Percentiles rank a stretch among this genome's conserved stretches.
phyloP scores from a whole-genome alignment of 2,797 vertebrate genomes.

The Microhierax caerulescens region DNA sequence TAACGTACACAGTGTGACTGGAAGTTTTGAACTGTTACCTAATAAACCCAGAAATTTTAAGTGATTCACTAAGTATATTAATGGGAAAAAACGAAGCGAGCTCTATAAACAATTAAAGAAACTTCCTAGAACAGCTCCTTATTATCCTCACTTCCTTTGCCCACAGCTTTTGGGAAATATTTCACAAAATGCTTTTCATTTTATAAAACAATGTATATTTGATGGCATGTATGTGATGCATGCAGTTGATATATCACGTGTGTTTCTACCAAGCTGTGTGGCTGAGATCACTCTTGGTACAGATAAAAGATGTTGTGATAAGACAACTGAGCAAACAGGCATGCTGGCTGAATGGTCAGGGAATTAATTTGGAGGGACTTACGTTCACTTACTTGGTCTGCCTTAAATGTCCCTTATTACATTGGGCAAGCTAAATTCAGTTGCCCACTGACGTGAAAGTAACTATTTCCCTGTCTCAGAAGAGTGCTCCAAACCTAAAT shows the following conservation, averaged over 20 bases:
- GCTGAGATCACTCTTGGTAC: not conserved
- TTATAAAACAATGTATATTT: not conserved
- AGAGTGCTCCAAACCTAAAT: not conserved
- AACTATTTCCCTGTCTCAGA: not conserved
- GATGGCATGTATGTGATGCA: not conserved
- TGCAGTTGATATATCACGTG: rapidly evolving
- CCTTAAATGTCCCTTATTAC: not conserved
- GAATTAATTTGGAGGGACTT: not conserved
- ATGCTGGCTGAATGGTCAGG: not conserved
- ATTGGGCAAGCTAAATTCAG: not conserved
- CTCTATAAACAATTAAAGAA: not conserved
- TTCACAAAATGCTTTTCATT: not conserved
- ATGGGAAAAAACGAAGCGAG: not conserved
- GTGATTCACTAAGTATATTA: not conserved
- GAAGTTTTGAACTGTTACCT: not conserved
- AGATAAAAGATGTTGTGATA: not conserved
- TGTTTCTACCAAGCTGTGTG: not conserved
- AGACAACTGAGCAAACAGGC: not conserved
- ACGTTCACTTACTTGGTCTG: not conserved
- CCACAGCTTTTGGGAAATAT: not conserved
- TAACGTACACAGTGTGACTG: not conserved
- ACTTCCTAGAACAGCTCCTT: not conserved
- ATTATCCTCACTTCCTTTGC: not conserved
- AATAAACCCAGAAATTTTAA: not conserved
- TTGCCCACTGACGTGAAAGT: not conserved